Evolutionary conservation across 2,797 vertebrate species (phyloP).

Genomic region (Linurgus olivaceus): DNA sequence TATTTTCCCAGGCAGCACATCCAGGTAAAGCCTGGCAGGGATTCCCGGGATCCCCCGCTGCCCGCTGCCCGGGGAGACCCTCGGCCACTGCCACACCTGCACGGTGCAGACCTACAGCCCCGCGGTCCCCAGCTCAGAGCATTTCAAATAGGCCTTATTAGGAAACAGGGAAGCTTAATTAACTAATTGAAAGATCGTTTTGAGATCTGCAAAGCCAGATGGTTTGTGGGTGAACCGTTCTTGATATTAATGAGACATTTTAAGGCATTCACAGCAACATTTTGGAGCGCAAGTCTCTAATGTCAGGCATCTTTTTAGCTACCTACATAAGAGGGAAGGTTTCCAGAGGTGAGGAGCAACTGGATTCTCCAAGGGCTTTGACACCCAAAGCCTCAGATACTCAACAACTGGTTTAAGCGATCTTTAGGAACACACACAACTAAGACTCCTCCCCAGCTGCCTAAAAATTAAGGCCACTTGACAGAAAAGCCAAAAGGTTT

Average conservation of each 20-base stretch:
- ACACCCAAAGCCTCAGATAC: not conserved
- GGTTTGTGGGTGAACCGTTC: slow-evolving; percentile 38
- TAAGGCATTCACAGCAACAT: not conserved
- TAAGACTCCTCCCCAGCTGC: not conserved
- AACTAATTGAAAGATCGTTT: not conserved
- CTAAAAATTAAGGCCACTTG: not conserved
- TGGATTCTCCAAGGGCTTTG: not conserved
- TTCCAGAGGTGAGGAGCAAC: not conserved
- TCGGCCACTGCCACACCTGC: not conserved
- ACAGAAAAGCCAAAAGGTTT: not conserved
- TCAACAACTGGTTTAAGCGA: not conserved
- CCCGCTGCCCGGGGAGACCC: rapidly evolving
- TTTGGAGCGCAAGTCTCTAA: not conserved
- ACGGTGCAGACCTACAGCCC: not conserved
- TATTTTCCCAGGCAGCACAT: not conserved
- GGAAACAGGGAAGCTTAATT: slow-evolving; percentile 15
- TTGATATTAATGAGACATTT: slow-evolving; percentile 40
- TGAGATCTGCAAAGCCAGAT: slow-evolving; percentile 40
- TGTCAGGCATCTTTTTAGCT: not conserved
- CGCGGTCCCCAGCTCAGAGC: rapidly evolving
- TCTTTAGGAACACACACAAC: not conserved
- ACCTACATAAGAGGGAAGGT: not conserved
- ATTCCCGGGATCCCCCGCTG: rapidly evolving
- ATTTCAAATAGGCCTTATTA: slow-evolving; percentile 7
- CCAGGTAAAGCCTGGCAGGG: not conserved